Base-by-base conservation (phyloP, 2,797 vertebrate species). In the Schizopygopsis malacanthus region DNA sequence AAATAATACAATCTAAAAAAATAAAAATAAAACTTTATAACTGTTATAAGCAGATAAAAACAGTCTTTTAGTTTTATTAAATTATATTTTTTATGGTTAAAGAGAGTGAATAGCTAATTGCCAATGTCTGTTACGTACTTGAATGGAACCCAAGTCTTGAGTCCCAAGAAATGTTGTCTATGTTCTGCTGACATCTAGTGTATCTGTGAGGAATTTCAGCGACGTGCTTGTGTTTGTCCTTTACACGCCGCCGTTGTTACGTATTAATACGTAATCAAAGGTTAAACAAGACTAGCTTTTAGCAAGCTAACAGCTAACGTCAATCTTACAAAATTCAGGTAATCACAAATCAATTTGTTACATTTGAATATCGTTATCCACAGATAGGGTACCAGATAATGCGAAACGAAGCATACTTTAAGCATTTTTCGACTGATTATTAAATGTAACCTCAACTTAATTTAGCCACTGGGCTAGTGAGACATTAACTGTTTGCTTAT, bases 131-230 rank as follows among this genome's bases (percentile, higher is more conserved):
- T 22, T 8, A 56, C 7, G 15, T 15, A 2, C 6, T 77, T n/a
- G 18, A 39, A 8, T 22, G 22, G 52, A 77, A 9, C 50, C 9
- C 4, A 75, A 33, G 15, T 39, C 73, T 65, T 2, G 33, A 77
- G 33, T 39, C 50, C 9, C 16, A 76, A 76, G 4, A 76, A 59
- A 65, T 6, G 52, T 25, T 50, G 25, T 70, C 16, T 63, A 33
- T 28, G 52, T 70, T 71, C 33, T 89, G 50, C 20, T 81, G 89
- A 76, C 90, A 88, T 85, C 90, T 91, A 85, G 88, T 88, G 90
- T 80, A 45, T 25, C 15, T 47, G 39, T 33, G 7, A 47, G 52
- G 28, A 37, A 61, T 25, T 45, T 37, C 47, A 69, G 0, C 15
- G 13, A 39, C 22, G 43, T 43, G 16, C 15, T 61, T 33, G 37